These are phyloP conservation scores for Trialeurodes vaporariorum DNA, from an alignment of 1,140 invertebrate species.

Conservation along the genomic window DNA sequence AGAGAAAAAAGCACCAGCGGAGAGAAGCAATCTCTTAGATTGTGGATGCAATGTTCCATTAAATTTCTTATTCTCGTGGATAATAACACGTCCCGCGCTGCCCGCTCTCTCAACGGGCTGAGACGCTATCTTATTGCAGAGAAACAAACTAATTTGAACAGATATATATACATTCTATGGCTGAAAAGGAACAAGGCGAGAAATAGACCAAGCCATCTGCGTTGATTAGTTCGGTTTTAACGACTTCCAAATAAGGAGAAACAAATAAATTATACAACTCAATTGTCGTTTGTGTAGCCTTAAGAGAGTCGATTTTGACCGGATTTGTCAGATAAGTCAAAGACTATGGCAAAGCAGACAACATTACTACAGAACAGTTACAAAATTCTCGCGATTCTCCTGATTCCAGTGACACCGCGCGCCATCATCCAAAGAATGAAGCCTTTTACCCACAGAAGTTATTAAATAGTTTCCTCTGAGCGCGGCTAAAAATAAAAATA, in stretches of 20 bases:
- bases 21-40: neutral
- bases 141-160: neutral
- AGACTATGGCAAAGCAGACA: no score
- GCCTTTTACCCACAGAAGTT: no score
- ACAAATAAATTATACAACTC: conserved; percentile 1
- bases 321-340: no score
- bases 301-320: neutral
- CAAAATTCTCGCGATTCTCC: no score
- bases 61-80: neutral
- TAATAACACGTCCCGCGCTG: neutral
- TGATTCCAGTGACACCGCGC: no score
- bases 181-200: neutral
- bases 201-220: neutral
- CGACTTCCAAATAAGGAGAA: neutral
- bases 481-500: neutral
- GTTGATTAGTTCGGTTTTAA: neutral
- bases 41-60: neutral
- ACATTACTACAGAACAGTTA: no score
- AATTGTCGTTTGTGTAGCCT: neutral
- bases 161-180: neutral
- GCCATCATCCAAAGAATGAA: no score
- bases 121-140: neutral
- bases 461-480: no score
- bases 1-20: neutral
- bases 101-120: no score